These are phyloP conservation scores for Pilophorus perplexus DNA, from an alignment of 2,888 invertebrate species.

Conservation along the genomic window DNA sequence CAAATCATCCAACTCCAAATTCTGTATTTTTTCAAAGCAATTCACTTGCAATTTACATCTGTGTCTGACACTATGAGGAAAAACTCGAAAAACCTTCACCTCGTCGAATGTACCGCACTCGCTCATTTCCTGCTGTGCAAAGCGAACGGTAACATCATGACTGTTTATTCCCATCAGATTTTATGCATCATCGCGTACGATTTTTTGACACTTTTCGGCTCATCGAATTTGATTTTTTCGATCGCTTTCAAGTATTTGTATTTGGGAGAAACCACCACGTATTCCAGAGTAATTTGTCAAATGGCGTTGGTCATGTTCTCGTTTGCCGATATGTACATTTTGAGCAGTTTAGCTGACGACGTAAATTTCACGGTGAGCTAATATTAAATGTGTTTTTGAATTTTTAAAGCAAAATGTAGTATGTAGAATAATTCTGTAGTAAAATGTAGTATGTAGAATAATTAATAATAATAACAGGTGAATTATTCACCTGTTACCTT, in stretches of 20 bases:
- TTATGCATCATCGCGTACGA: not conserved
- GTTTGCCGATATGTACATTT: too few species aligned
- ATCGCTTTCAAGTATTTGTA: not conserved
- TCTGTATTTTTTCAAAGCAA: not conserved
- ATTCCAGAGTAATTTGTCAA: too few species aligned
- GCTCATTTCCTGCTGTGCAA: not conserved
- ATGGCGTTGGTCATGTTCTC: too few species aligned
- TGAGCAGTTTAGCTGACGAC: too few species aligned
- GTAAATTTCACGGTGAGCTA: too few species aligned
- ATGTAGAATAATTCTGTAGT: too few species aligned
- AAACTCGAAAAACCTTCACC: not conserved
- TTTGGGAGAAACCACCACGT: not conserved
- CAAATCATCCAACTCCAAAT: not conserved
- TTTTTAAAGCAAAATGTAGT: too few species aligned
- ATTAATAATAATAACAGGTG: too few species aligned
- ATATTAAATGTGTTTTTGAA: too few species aligned
- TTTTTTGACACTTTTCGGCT: conserved; percentile 1
- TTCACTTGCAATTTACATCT: not conserved
- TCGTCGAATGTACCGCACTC: not conserved
- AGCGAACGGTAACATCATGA: not conserved
- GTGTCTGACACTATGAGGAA: not conserved
- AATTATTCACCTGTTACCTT: too few species aligned
- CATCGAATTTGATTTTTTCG: not conserved
- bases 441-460: too few species aligned
- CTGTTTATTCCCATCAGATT: not conserved